Percentiles rank a stretch among this genome's conserved stretches.
phyloP scores from a whole-genome alignment of 2,888 invertebrate species.

The Leptopilina syphax region DNA sequence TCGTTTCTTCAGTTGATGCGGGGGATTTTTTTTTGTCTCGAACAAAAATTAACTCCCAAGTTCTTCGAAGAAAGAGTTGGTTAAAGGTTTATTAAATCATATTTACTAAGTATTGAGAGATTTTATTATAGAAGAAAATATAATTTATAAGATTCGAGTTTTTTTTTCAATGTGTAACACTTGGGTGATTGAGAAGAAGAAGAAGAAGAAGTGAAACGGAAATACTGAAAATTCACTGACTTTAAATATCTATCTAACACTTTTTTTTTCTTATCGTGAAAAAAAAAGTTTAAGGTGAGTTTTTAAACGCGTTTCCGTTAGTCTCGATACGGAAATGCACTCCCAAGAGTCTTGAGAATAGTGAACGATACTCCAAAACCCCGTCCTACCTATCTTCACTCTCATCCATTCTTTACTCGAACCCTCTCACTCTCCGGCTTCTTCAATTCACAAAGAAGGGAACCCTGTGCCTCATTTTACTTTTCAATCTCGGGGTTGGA shows the following conservation, averaged over 20 bases:
- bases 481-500: slow-evolving; percentile 70
- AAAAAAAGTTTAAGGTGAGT: not conserved
- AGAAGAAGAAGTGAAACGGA: not conserved
- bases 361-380: slow-evolving; percentile 31
- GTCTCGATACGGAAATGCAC: slow-evolving; percentile 47
- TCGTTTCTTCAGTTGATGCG: not conserved
- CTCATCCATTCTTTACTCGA: slow-evolving; percentile 38
- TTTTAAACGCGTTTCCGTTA: slow-evolving; percentile 8
- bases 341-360: slow-evolving; percentile 40
- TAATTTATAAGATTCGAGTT: too few species aligned
- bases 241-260: not conserved
- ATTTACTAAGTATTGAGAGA: too few species aligned
- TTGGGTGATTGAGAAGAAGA: not conserved
- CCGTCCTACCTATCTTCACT: not conserved
- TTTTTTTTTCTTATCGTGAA: not conserved
- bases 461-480: slow-evolving; percentile 67
- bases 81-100: too few species aligned
- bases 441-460: slow-evolving; percentile 19
- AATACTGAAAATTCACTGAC: not conserved
- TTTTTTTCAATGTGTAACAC: too few species aligned
- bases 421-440: not conserved
- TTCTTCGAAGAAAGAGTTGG: too few species aligned
- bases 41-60: too few species aligned
- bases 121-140: too few species aligned
- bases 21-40: not conserved